These are phyloP conservation scores for Hydrolagus colliei DNA, from an alignment of 2,797 vertebrate species.

Conservation along the genomic window DNA sequence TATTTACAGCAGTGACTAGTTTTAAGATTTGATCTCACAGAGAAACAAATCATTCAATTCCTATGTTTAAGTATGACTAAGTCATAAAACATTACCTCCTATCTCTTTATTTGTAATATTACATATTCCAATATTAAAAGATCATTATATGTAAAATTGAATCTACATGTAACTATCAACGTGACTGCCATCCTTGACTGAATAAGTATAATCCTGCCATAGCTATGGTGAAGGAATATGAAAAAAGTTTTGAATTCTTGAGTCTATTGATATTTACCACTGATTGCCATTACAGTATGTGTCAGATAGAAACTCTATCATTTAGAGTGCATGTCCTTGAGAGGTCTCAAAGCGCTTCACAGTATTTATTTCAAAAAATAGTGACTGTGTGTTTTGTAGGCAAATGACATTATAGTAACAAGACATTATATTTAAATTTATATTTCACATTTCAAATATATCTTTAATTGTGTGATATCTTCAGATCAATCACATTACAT, in stretches of 20 bases:
- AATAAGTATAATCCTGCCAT: not conserved
- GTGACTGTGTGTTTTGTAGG: too few relatives aligned
- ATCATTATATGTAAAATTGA: not conserved
- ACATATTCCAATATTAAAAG: too few relatives aligned
- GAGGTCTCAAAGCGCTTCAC: too few relatives aligned
- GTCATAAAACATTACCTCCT: not conserved
- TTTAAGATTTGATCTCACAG: not conserved
- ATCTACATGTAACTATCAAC: too few relatives aligned
- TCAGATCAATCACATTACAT: not conserved
- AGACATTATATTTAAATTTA: too few relatives aligned
- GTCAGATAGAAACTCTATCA: too few relatives aligned
- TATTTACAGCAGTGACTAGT: not conserved
- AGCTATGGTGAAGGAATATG: not conserved
- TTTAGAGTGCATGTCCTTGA: too few relatives aligned
- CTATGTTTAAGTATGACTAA: not conserved
- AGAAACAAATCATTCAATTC: not conserved
- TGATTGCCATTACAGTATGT: not conserved
- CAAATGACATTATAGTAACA: too few relatives aligned
- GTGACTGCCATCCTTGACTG: not conserved
- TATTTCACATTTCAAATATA: not conserved
- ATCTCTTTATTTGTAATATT: not conserved
- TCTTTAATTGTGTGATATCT: not conserved
- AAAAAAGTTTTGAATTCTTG: not conserved
- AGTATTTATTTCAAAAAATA: too few relatives aligned
- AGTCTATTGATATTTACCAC: not conserved